Base-by-base conservation (phyloP, 2,888 invertebrate species). In the Ganaspis brasiliensis region DNA sequence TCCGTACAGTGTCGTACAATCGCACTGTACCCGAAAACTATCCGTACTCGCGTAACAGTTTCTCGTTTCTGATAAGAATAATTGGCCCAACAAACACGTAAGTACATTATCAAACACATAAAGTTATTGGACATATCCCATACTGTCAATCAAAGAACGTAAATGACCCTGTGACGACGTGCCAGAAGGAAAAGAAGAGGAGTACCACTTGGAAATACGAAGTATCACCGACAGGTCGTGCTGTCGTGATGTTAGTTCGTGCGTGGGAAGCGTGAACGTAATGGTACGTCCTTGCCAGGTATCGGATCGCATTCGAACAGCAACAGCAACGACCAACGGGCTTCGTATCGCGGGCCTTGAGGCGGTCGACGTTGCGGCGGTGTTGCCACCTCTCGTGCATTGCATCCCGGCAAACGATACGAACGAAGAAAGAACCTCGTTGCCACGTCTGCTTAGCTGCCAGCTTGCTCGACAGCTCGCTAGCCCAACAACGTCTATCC, bases 1-100 rank as follows among this genome's bases (percentile, higher is more conserved):
- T 87, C 83, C 84, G 84, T 83, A 79, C 83, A 82, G 82, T 83
- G 84, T 86, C 85, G 86, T 85, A 86, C 84, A 84, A 84, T 85
- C 84, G 85, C 81, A 74, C 73, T 70, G 79, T 77, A 77, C 67
- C 73, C 16, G 57, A 79, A 79, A 78, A 75, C 73, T 72, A 76
- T 76, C 76, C 74, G 10, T 24, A 73, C 67, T 70, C 73, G 76
- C 70, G 73, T 45, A 26, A 59, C 73, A 40, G 52, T 71, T 59
- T 24, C 67, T 72, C 75, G 70, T 61, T 71, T 75, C 74, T 56
- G 75, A 76, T 76, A 77, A 74, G 74, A 57, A 73, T 55, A 31
- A 56, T 70, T 55, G 59, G 71, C 56, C 67, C 19, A 24, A 19
- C 40, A 67, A 14, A n/a, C 67, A 67, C 67, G 67, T 67, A 67